phyloP scores from a whole-genome alignment of 2,888 invertebrate genomes.

The Epirrita christyi region DNA sequence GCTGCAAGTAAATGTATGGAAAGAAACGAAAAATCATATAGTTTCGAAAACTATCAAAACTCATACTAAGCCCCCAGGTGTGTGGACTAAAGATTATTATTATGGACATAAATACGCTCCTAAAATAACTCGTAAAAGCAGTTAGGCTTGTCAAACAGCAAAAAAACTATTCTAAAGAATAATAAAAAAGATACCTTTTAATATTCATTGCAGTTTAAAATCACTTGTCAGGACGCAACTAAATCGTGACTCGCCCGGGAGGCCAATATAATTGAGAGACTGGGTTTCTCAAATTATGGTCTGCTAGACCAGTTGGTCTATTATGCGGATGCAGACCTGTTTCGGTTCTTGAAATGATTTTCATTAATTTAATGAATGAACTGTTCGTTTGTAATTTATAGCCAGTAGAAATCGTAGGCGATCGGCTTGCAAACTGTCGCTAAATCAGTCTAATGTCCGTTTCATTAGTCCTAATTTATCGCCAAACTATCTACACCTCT shows the following conservation, averaged over 20 bases:
- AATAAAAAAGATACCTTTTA: slow-evolving; percentile 6
- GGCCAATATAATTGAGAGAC: background rate
- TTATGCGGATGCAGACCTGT: too few relatives aligned
- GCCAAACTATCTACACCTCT: background rate
- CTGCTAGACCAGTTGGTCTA: background rate
- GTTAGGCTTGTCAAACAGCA: slow-evolving; percentile 15
- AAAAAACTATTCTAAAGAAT: slow-evolving; percentile 16
- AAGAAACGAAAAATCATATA: too few relatives aligned
- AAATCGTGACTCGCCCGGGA: slow-evolving; percentile 24
- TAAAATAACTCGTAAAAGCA: slow-evolving; percentile 8
- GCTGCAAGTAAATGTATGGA: too few relatives aligned
- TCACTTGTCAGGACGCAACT: slow-evolving; percentile 11
- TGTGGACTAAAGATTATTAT: background rate
- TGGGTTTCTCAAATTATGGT: background rate
- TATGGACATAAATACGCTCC: background rate
- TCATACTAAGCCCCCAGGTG: too few relatives aligned
- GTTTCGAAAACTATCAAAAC: too few relatives aligned
- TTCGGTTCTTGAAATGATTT: too few relatives aligned
- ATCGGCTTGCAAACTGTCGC: background rate
- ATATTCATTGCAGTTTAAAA: slow-evolving; percentile 18
- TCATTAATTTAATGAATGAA: too few relatives aligned
- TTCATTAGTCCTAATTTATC: background rate
- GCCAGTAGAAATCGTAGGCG: background rate
- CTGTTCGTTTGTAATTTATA: background rate
- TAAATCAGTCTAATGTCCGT: background rate